Conservation (phyloP, 2,797 vertebrate genomes). For the Gobionotothen gibberifrons region DNA sequence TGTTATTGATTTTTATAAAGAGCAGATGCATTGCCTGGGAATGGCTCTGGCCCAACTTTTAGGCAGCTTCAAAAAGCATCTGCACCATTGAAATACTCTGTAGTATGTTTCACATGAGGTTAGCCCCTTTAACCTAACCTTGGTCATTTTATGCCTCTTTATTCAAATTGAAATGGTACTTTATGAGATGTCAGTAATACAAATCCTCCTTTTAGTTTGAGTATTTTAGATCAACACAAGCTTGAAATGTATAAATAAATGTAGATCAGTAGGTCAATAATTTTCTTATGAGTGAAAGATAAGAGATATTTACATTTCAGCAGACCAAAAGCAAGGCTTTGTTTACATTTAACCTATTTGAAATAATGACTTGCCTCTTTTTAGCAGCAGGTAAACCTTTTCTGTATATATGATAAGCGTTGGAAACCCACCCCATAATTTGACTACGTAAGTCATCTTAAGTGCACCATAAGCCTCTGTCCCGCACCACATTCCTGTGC, state of each 20-base stretch:
- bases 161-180: conserved; percentile 11
- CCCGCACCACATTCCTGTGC: conserved; percentile 75
- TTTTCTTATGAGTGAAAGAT: conserved; percentile 24
- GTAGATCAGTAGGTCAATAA: conserved; percentile 23
- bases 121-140: conserved; percentile 34
- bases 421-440: conserved; percentile 67
- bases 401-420: conserved; percentile 55
- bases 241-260: conserved; percentile 19
- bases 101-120: conserved; percentile 28
- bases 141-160: conserved; percentile 23
- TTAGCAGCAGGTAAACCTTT: conserved; percentile 54
- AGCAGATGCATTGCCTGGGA: conserved; percentile 64
- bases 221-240: conserved; percentile 17
- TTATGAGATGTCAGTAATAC: conserved; percentile 10
- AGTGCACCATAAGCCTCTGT: conserved; percentile 64
- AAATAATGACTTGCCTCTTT: conserved; percentile 47
- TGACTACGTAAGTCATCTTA: conserved; percentile 66
- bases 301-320: conserved; percentile 22
- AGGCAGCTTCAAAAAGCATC: conserved; percentile 35
- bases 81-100: conserved; percentile 31
- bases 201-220: not conserved
- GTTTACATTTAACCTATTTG: conserved; percentile 52
- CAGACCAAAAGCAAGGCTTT: conserved; percentile 16
- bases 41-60: conserved; percentile 38
- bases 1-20: conserved; percentile 68